Conservation (phyloP, 2,888 invertebrate species). For the Protophormia terraenovae region DNA sequence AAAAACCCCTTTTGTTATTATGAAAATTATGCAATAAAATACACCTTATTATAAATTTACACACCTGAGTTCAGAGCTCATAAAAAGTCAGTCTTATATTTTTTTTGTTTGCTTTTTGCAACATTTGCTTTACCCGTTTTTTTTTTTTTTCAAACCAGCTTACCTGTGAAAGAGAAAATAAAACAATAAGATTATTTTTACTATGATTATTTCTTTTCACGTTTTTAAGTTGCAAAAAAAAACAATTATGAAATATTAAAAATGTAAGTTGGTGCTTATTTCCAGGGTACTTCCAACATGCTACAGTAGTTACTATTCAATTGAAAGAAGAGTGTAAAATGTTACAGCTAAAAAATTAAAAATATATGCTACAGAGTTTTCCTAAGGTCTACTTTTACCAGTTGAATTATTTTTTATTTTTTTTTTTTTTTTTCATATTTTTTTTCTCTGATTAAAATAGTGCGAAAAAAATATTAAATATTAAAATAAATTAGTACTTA, state of each 20-base stretch:
- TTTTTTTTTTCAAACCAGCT: background rate
- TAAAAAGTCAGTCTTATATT: conserved; percentile 35
- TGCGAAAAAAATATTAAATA: background rate
- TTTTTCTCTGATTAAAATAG: background rate
- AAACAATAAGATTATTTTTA: conserved; percentile 43
- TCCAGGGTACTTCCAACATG: background rate
- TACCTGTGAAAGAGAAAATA: conserved; percentile 28
- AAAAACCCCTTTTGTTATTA: conserved; percentile 20
- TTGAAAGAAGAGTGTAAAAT: background rate
- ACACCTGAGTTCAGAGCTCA: conserved; percentile 55
- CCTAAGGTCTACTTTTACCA: background rate
- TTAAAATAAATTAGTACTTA: conserved; percentile 17
- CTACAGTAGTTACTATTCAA: background rate
- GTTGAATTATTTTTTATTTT: background rate
- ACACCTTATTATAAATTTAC: conserved; percentile 30
- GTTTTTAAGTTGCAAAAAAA: background rate
- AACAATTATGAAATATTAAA: conserved; percentile 1
- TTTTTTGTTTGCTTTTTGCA: background rate
- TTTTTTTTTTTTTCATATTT: background rate
- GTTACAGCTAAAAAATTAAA: background rate
- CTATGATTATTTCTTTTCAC: background rate
- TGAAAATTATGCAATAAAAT: conserved; percentile 53
- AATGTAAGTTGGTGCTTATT: background rate
- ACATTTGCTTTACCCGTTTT: background rate
- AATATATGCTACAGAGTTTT: background rate